Evolutionary conservation across 2,888 invertebrate genomes (phyloP), one percentile per base, ranked within the genome.

Genomic region (Escarpia spicata): DNA sequence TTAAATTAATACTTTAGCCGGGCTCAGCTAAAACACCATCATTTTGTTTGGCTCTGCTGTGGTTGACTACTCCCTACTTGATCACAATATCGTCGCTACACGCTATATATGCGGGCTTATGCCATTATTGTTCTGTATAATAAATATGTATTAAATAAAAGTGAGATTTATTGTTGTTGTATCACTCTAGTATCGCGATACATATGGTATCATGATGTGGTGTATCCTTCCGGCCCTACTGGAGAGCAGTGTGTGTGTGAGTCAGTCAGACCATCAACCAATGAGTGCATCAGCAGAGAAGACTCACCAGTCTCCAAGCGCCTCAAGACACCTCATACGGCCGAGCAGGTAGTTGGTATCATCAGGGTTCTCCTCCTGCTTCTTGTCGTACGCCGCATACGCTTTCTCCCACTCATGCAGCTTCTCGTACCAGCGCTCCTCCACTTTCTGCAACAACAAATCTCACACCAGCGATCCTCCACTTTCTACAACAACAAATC

Each of bases 391-490:
- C 0, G 99, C 97, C 93, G 98, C 97, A 90, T 99, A 97, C 0
- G 99, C 99, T 96, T 98, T 98, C 95, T 99, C 99, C 99, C 99
- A 99, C 96, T 99, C 99, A 96, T 99, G 99, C 1, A 99, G 97
- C 96, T 99, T 99, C 96, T 99, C 99, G 96, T 99, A 99, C 99
- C 99, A 99, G 10, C 98, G 97, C 91, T 99, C 99, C 96, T 98
- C 96, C 90, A 97, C 96, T 94, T 95, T 96, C 96, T 96, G 93
- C 43, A 93, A 90, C 19, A 92, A 52, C 2, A 15, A 52, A 9
- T 43, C 1, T 43, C 12, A 52, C 8, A 52, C 52, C 52, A 8
- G 37, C 1, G 1, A 0, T 37, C 37, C 37, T 37, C 37, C 37
- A 37, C 37, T 37, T 37, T 37, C 37, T 37, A 37, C 37, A 37